Base-by-base conservation (phyloP, 2,888 invertebrate genomes). In the Plebejus anna region DNA sequence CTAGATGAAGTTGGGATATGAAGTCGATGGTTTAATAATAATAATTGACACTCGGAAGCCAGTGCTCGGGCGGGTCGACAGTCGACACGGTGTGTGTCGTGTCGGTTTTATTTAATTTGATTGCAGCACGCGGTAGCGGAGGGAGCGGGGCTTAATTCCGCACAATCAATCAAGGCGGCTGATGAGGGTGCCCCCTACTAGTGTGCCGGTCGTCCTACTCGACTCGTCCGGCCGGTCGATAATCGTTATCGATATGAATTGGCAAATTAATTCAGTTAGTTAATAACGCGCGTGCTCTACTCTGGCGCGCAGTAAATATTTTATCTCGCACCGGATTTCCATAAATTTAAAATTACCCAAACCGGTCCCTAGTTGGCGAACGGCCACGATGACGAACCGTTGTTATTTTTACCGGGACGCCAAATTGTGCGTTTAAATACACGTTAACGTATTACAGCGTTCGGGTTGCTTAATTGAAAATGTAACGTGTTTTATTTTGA, bases 91-190 rank as follows among this genome's bases (percentile, higher is more conserved):
- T 66, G 32, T 16, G 32, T 66, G 32, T 66, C 32, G 32, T 36
- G 32, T 66, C 66, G 32, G 66, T 66, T 66, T 32, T 66, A 66
- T 36, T 66, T 66, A 36, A 66, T 66, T 32, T 32, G 32, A 75
- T 55, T 70, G 71, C 76, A 70, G 72, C 71, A 76, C 28, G 42
- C 57, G 32, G 71, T 72, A 61, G 77, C 83, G 81, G 82, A 83
- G 80, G 80, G 82, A 80, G 82, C 80, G 83, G 81, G 87, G 87
- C 85, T 91, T 90, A 89, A 87, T 89, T 89, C 89, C 89, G 86
- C 87, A 87, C 88, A 90, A 90, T 91, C 89, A 89, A 90, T 91
- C 91, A 89, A 88, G 87, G 85, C 86, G 84, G 83, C 86, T 87
- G 87, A 89, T 88, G 88, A 88, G 87, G 86, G 87, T 84, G 86